Evolutionary conservation across 1,140 invertebrate species (phyloP).

Genomic region (Heliconius melpomene): DNA sequence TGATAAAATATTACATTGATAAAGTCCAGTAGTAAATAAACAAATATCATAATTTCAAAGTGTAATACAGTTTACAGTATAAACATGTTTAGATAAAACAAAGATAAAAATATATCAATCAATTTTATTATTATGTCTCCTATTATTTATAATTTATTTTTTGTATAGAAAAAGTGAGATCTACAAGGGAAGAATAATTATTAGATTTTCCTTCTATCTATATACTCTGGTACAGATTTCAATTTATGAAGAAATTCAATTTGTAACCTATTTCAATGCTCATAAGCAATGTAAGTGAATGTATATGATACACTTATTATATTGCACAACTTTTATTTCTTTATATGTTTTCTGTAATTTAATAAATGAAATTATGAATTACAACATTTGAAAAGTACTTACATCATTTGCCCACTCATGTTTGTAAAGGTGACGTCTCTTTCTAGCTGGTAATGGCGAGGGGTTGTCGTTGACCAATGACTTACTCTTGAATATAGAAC

Average conservation of each 20-base stretch:
- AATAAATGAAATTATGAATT: not conserved
- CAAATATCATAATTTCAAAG: not conserved
- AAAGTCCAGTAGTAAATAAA: slow-evolving; percentile 7
- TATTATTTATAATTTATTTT: not conserved
- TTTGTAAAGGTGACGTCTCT: slow-evolving; percentile 90
- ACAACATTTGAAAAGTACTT: slow-evolving; percentile 48
- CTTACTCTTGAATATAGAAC: slow-evolving; percentile 94
- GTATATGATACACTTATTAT: not conserved
- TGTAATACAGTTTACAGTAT: slow-evolving; percentile 3
- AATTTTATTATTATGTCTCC: not conserved
- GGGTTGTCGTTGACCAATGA: slow-evolving; percentile 85
- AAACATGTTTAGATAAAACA: not conserved
- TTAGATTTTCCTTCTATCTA: too few relatives aligned
- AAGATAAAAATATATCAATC: slow-evolving; percentile 1
- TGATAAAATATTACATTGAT: slow-evolving; percentile 13
- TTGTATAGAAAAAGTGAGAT: too few relatives aligned
- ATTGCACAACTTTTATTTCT: not conserved
- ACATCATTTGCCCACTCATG: slow-evolving; percentile 92
- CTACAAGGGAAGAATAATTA: too few relatives aligned
- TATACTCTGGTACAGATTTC: too few relatives aligned
- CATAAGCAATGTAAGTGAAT: not conserved
- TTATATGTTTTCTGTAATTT: not conserved
- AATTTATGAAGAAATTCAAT: not conserved
- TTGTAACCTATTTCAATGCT: not conserved
- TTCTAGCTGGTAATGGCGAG: slow-evolving; percentile 83